phyloP scores from a whole-genome alignment of 2,113 vertebrate genomes.

The Benitochromis conjunctus region DNA sequence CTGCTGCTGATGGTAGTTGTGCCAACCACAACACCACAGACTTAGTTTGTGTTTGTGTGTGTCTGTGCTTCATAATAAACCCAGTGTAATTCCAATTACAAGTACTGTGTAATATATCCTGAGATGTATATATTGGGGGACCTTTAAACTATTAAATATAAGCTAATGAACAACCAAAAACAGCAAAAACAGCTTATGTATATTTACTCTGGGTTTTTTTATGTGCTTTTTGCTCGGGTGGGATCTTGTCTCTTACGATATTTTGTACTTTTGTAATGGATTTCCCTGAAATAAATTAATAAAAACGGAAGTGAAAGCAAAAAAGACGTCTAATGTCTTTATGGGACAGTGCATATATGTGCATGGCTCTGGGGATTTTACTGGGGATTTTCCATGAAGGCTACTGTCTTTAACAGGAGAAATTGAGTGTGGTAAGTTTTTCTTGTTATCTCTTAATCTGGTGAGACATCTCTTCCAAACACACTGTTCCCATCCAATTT shows the following conservation, averaged over 20 bases:
- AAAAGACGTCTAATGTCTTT: neutral
- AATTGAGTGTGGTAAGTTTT: neutral
- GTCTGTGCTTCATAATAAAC: neutral
- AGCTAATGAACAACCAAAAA: neutral
- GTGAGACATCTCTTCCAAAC: neutral
- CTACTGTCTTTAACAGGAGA: neutral
- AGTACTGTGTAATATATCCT: neutral
- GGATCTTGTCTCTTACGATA: neutral
- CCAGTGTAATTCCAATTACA: neutral
- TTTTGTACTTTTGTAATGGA: neutral
- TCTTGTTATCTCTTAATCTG: neutral
- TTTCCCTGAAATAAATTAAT: neutral
- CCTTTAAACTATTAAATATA: neutral
- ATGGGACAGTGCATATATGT: neutral
- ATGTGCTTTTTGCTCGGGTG: accelerated
- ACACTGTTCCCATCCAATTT: neutral
- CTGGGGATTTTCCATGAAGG: neutral
- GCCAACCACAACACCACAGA: neutral
- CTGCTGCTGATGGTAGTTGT: neutral
- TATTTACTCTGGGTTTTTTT: neutral
- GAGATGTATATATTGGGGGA: neutral
- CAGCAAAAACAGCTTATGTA: neutral
- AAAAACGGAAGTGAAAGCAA: accelerated
- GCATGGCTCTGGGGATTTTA: neutral
- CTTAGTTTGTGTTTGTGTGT: neutral